Conservation (phyloP, 2,888 invertebrate species). For the Caenorhabditis imperialis region DNA sequence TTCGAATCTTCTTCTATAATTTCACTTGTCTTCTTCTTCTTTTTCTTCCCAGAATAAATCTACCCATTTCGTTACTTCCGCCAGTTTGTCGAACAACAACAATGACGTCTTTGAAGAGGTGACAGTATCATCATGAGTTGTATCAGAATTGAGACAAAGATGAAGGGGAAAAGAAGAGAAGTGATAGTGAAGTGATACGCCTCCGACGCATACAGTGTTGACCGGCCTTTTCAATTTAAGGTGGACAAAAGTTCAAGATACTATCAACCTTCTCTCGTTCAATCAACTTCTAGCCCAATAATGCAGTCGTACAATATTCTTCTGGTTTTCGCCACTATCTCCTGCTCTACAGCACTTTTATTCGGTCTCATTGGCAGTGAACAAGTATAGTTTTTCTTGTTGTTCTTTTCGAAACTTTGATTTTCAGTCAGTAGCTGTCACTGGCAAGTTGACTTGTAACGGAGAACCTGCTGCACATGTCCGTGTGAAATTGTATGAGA, state of each 20-base stretch:
- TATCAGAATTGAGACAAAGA: slow-evolving; percentile 30
- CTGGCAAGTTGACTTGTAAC: slow-evolving; percentile 70
- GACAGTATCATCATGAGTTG: slow-evolving; percentile 12
- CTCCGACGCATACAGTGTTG: slow-evolving; percentile 26
- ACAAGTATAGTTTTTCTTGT: too few relatives aligned
- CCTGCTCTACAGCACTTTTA: slow-evolving; percentile 41
- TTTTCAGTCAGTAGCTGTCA: slow-evolving; percentile 68
- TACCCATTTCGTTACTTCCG: slow-evolving; percentile 22
- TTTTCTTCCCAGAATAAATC: slow-evolving; percentile 11
- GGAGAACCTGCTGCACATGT: slow-evolving; percentile 69
- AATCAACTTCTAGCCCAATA: background rate
- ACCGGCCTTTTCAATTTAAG: slow-evolving; percentile 32
- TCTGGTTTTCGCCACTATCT: slow-evolving; percentile 12
- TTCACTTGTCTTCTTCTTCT: too few relatives aligned
- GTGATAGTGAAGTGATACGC: slow-evolving; percentile 38
- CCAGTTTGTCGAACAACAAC: slow-evolving; percentile 30
- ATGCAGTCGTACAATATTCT: slow-evolving; percentile 21
- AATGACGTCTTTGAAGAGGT: background rate
- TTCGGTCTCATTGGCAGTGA: slow-evolving; percentile 62
- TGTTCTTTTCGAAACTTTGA: background rate
- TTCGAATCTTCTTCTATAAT: background rate
- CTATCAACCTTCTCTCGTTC: background rate
- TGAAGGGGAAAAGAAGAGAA: slow-evolving; percentile 9
- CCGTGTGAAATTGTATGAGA: slow-evolving; percentile 73
- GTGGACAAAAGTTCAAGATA: slow-evolving; percentile 49